Percentiles rank a stretch among this genome's conserved stretches.
phyloP scores from a whole-genome alignment of 2,888 invertebrate species.

The Electrophaes corylata region DNA sequence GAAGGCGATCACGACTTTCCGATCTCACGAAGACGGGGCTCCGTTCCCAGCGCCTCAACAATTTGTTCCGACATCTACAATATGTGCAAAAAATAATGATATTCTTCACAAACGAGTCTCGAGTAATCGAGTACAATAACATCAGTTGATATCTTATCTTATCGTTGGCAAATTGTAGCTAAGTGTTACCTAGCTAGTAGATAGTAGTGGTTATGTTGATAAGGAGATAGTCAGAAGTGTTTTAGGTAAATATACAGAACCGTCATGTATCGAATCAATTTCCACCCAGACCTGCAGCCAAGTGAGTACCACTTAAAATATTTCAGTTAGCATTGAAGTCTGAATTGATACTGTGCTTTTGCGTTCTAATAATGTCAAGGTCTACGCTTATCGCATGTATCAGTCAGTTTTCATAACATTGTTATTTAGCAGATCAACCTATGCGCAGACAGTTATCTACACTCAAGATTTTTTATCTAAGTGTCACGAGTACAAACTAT shows the following conservation, averaged over 20 bases:
- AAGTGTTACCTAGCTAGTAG: constrained; percentile 28
- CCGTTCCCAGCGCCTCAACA: constrained; percentile 66
- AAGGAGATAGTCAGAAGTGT: constrained; percentile 27
- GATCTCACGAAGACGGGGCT: constrained; percentile 59
- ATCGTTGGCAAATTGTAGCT: constrained; percentile 36
- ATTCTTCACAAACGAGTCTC: constrained; percentile 34
- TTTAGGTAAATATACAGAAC: constrained; percentile 16
- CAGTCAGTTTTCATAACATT: constrained; percentile 17
- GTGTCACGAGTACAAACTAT: constrained; percentile 49
- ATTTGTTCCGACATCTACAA: constrained; percentile 55
- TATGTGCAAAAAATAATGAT: constrained; percentile 54
- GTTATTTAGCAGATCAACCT: constrained; percentile 23
- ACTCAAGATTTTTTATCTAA: constrained; percentile 41
- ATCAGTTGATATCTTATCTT: constrained; percentile 37
- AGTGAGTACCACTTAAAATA: constrained; percentile 11
- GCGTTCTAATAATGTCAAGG: constrained; percentile 29
- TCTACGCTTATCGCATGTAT: constrained; percentile 21
- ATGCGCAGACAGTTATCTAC: constrained; percentile 26
- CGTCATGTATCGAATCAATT: constrained; percentile 1
- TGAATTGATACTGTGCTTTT: constrained; percentile 14
- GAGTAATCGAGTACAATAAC: constrained; percentile 33
- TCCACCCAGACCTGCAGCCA: constrained; percentile 1
- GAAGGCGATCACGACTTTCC: constrained; percentile 72
- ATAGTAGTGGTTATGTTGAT: constrained; percentile 26
- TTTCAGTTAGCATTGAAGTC: constrained; percentile 16